Conservation (phyloP, 2,888 invertebrate species). For the Leucania comma region DNA sequence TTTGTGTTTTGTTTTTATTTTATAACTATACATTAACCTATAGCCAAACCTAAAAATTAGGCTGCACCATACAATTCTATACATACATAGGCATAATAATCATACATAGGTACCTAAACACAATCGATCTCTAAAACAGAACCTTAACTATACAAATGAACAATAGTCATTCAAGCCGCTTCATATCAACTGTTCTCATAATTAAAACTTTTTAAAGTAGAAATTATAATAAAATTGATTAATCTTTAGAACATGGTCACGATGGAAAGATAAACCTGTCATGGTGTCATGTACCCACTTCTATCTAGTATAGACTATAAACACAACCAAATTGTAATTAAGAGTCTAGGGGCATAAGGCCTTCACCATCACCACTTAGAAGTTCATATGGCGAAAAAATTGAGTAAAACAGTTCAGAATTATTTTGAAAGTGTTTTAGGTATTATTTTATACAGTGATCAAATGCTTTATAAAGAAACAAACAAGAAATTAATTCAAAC, state of each 20-base stretch:
- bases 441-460: conserved; percentile 41
- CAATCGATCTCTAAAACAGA: conserved; percentile 52
- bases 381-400: conserved; percentile 4
- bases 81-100: conserved; percentile 58
- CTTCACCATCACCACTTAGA: background rate
- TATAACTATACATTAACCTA: conserved; percentile 64
- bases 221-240: conserved; percentile 50
- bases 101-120: conserved; percentile 55
- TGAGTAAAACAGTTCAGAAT: background rate
- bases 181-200: conserved; percentile 48
- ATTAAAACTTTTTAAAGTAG: conserved; percentile 44
- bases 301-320: conserved; percentile 8
- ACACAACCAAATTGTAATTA: conserved; percentile 10
- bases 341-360: background rate
- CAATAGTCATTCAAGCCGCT: conserved; percentile 26
- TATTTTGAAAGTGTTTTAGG: conserved; percentile 22
- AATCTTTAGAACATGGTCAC: conserved; percentile 39
- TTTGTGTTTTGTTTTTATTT: conserved; percentile 62
- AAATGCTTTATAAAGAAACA: conserved; percentile 44
- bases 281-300: conserved; percentile 36
- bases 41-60: conserved; percentile 57
- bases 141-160: conserved; percentile 52
- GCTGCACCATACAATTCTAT: conserved; percentile 58
- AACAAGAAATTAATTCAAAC: conserved; percentile 55
- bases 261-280: conserved; percentile 51